A percentile compares a stretch with the other conserved stretches of the same genome.
These are phyloP conservation scores for Microcebus murinus DNA, from an alignment of 2,113 vertebrate genomes.

Conservation along the genomic window DNA sequence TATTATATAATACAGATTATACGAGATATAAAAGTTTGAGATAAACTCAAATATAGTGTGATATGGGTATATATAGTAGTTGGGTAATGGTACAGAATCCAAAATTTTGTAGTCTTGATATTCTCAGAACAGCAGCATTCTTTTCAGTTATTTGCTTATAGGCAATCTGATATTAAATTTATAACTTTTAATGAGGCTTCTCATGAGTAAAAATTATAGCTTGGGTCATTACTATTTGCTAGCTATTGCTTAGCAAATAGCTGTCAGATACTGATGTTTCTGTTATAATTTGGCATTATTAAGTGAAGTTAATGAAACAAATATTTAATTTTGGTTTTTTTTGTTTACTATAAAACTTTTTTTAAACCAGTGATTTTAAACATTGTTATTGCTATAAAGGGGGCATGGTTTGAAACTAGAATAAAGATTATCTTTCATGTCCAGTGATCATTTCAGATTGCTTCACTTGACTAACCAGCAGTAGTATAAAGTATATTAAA, in stretches of 20 bases:
- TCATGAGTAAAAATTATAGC: slow-evolving; percentile 24
- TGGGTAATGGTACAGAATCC: neutral
- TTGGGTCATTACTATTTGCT: neutral
- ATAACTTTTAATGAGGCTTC: slow-evolving; percentile 39
- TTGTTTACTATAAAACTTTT: neutral
- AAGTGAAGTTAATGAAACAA: neutral
- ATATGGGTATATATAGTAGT: neutral
- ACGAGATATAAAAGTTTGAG: neutral
- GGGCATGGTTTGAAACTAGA: slow-evolving; percentile 10
- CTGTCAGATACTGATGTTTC: neutral
- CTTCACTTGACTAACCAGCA: slow-evolving; percentile 46
- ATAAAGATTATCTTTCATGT: slow-evolving; percentile 16
- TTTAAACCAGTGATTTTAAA: slow-evolving; percentile 4
- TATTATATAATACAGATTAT: neutral
- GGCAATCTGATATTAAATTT: neutral
- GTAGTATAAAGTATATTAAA: slow-evolving; percentile 29
- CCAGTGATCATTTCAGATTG: slow-evolving; percentile 13
- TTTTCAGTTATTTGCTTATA: neutral
- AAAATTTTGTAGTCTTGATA: neutral
- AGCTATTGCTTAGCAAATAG: slow-evolving; percentile 12
- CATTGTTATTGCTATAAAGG: neutral
- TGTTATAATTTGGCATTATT: slow-evolving; percentile 42
- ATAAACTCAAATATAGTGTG: neutral
- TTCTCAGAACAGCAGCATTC: neutral
- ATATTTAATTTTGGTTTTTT: neutral